A percentile compares a stretch with the other conserved stretches of the same genome.
phyloP scores from a whole-genome alignment of 2,888 invertebrate genomes.

The Euphydryas editha region DNA sequence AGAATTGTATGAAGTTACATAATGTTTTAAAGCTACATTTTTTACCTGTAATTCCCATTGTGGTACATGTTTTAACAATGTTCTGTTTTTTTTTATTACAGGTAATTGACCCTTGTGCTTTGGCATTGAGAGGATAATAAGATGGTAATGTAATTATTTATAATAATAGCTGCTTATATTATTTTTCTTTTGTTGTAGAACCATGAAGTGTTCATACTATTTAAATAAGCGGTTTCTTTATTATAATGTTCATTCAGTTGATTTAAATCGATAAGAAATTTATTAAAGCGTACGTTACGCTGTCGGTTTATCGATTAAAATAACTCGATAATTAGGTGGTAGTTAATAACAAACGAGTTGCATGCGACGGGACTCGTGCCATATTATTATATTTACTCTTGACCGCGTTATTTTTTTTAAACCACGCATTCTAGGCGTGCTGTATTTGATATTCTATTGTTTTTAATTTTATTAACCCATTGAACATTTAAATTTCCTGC shows the following conservation, averaged over 20 bases:
- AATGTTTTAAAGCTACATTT: constrained; percentile 21
- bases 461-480: constrained; percentile 5
- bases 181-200: neutral
- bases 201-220: neutral
- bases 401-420: constrained; percentile 29
- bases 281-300: neutral
- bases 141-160: constrained; percentile 28
- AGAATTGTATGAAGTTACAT: constrained; percentile 15
- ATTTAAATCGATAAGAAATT: constrained; percentile 19
- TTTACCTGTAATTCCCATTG: constrained; percentile 46
- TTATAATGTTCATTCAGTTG: neutral
- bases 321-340: constrained; percentile 21
- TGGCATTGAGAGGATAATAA: constrained; percentile 42
- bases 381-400: constrained; percentile 32
- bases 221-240: neutral
- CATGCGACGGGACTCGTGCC: constrained; percentile 21
- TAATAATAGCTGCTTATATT: constrained; percentile 17
- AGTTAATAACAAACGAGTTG: constrained; percentile 20
- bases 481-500: neutral
- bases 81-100: constrained; percentile 59
- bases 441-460: constrained; percentile 5
- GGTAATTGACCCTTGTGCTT: constrained; percentile 65
- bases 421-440: constrained; percentile 5
- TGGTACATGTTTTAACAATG: constrained; percentile 50
- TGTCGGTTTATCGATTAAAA: constrained; percentile 9